Percentiles rank a stretch among this genome's conserved stretches.
These are phyloP conservation scores for Progne subis DNA, from an alignment of 2,113 vertebrate species.

Conservation along the genomic window DNA sequence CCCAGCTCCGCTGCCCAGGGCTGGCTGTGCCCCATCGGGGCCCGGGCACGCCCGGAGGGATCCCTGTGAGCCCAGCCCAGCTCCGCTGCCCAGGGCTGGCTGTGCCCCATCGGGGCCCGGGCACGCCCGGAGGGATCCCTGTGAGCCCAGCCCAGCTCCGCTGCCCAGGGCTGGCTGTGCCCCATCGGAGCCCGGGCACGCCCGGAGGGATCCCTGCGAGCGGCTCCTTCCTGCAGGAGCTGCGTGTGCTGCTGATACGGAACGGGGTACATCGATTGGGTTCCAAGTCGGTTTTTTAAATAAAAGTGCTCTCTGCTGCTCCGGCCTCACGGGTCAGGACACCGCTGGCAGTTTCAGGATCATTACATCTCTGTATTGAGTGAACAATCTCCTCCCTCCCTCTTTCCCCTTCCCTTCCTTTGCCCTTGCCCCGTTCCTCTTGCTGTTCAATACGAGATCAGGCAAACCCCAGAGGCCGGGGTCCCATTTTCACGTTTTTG, in stretches of 20 bases:
- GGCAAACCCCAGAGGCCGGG: constrained; percentile 35
- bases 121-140: too few relatives aligned
- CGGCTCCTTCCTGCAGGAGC: background rate
- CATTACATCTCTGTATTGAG: background rate
- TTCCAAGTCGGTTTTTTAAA: background rate
- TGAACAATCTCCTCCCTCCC: background rate
- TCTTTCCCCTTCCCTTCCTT: background rate
- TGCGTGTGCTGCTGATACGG: background rate
- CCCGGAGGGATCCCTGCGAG: background rate
- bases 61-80: too few relatives aligned
- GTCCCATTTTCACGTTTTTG: constrained; percentile 22
- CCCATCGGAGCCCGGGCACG: background rate
- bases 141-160: background rate
- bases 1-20: background rate
- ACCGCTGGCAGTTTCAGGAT: constrained; percentile 58
- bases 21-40: too few relatives aligned
- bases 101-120: too few relatives aligned
- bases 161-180: background rate
- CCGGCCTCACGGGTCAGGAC: constrained; percentile 19
- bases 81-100: too few relatives aligned
- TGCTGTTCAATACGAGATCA: background rate
- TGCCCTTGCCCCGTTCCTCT: constrained; percentile 24
- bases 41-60: too few relatives aligned
- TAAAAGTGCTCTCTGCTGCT: constrained; percentile 70
- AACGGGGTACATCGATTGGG: background rate